Percentiles rank a stretch among this genome's conserved stretches.
Evolutionary conservation across 2,888 invertebrate genomes (phyloP).

Genomic region (Lypha dubia): DNA sequence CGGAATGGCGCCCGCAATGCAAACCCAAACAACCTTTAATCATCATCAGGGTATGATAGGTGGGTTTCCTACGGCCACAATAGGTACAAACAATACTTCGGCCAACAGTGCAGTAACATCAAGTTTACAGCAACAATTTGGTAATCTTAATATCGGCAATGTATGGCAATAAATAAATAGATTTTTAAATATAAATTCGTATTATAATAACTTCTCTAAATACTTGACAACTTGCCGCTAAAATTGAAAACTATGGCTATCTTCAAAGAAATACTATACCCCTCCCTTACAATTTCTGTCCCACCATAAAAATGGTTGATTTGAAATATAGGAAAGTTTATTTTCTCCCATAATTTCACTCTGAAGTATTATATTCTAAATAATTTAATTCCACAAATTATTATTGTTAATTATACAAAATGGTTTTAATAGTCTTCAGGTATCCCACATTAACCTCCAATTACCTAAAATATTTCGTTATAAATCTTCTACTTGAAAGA

Average conservation of each 20-base stretch:
- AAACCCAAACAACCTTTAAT: constrained; percentile 59
- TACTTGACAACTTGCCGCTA: constrained; percentile 69
- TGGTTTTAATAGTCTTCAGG: constrained; percentile 44
- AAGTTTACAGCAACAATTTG: constrained; percentile 83
- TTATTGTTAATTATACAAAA: constrained; percentile 24
- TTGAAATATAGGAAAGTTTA: constrained; percentile 17
- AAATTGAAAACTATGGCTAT: constrained; percentile 54
- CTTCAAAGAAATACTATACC: constrained; percentile 12
- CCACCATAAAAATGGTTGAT: constrained; percentile 8
- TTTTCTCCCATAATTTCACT: constrained; percentile 35
- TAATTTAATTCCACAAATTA: constrained; percentile 33
- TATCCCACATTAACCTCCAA: constrained; percentile 7
- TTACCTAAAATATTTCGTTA: constrained; percentile 40
- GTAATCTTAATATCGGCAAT: constrained; percentile 83
- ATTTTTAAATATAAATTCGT: constrained; percentile 42
- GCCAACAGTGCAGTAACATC: constrained; percentile 76
- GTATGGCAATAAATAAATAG: constrained; percentile 83
- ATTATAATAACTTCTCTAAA: constrained; percentile 43
- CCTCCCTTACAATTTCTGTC: not conserved
- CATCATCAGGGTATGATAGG: constrained; percentile 70
- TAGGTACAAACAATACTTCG: constrained; percentile 44
- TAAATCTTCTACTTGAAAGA: constrained; percentile 37
- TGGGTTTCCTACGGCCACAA: constrained; percentile 59
- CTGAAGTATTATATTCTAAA: constrained; percentile 55
- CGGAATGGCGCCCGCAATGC: constrained; percentile 60